phyloP scores from a whole-genome alignment of 2,797 vertebrate species.

The Schizopygopsis pylzovi region DNA sequence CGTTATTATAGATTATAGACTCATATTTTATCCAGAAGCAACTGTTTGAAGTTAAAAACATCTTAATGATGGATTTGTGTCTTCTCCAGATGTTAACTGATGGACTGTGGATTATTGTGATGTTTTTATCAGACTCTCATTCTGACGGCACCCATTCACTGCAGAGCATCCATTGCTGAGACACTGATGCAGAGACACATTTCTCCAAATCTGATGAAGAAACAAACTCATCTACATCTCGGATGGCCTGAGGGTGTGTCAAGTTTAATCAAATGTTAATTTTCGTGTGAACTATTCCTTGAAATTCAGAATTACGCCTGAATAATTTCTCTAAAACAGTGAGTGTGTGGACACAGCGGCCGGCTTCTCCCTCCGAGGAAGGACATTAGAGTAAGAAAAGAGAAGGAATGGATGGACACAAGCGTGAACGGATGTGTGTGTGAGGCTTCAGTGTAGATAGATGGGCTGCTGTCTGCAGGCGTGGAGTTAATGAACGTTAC shows the following conservation, averaged over 20 bases:
- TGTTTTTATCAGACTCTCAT: background rate
- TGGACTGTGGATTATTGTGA: background rate
- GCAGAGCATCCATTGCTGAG: background rate
- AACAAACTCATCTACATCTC: background rate
- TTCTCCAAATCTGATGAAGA: background rate
- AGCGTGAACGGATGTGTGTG: background rate
- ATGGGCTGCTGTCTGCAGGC: conserved; percentile 31
- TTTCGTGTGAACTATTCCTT: background rate
- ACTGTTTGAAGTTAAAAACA: background rate
- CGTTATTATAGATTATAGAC: background rate
- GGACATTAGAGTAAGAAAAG: background rate
- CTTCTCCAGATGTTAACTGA: background rate
- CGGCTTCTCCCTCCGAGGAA: background rate
- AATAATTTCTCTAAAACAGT: background rate
- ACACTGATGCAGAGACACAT: background rate
- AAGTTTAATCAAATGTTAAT: background rate
- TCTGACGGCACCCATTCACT: background rate
- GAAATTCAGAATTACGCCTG: background rate
- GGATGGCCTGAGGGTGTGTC: background rate
- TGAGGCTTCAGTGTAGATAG: conserved; percentile 31
- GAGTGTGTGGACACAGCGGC: background rate
- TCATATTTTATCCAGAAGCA: background rate
- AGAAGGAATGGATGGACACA: background rate
- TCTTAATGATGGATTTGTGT: background rate
- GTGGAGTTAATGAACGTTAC: conserved; percentile 41